These are phyloP conservation scores for Oryzias celebensis DNA, from an alignment of 2,113 vertebrate genomes.

Conservation along the genomic window DNA sequence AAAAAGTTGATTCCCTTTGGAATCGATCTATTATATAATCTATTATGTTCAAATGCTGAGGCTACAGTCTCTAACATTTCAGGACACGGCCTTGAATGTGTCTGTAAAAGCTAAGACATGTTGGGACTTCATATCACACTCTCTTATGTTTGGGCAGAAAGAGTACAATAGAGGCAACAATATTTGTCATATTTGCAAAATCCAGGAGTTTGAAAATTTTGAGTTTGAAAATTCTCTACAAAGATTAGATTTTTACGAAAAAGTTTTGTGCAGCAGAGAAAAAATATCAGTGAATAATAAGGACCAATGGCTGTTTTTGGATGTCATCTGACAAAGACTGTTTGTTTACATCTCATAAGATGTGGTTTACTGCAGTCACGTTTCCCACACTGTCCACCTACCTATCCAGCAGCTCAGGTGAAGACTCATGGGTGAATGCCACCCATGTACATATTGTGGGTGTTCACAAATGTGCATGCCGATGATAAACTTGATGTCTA, in stretches of 20 bases:
- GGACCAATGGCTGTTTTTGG: neutral
- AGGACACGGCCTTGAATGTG: no score
- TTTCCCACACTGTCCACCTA: constrained; percentile 31
- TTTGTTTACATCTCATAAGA: constrained; percentile 21
- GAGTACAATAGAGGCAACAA: no score
- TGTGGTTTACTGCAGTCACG: constrained; percentile 25
- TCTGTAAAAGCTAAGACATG: no score
- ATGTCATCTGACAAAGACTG: constrained; percentile 4
- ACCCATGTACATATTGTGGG: constrained; percentile 15
- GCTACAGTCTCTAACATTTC: no score
- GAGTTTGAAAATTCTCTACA: neutral
- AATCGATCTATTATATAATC: no score
- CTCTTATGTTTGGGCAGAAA: no score
- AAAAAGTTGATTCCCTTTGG: no score
- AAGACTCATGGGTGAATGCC: constrained; percentile 31
- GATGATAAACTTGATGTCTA: neutral
- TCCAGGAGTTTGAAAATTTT: no score
- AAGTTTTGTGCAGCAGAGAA: neutral
- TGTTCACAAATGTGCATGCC: neutral
- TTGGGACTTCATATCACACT: no score
- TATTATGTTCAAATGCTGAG: no score
- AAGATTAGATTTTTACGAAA: neutral
- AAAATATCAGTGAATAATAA: neutral
- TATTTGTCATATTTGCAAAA: no score
- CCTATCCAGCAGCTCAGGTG: constrained; percentile 29